phyloP scores from a whole-genome alignment of 2,888 invertebrate genomes.

The Cabera pusaria region DNA sequence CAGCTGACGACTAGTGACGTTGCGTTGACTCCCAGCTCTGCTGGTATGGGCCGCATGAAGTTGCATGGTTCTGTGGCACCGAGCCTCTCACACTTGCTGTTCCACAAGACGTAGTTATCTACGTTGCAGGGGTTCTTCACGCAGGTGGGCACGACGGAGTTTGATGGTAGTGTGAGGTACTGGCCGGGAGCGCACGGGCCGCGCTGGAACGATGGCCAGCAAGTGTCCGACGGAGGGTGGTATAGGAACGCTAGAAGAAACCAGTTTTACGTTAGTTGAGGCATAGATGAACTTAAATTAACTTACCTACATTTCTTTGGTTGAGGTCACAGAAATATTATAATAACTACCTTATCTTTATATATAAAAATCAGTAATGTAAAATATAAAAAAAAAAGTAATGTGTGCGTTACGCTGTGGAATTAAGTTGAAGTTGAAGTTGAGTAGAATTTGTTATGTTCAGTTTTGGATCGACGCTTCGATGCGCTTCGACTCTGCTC shows the following conservation, averaged over 20 bases:
- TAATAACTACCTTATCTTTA: no score
- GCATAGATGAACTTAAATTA: no score
- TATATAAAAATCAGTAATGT: no score
- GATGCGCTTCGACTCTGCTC: no score
- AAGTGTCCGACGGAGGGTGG: slow-evolving; percentile 83
- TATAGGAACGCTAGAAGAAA: slow-evolving; percentile 84
- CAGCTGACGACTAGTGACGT: slow-evolving; percentile 84
- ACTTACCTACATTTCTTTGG: no score
- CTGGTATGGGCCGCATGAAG: slow-evolving; percentile 48
- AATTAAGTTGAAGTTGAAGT: no score
- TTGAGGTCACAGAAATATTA: no score
- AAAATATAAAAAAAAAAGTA: no score
- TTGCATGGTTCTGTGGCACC: slow-evolving; percentile 67
- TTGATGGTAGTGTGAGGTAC: slow-evolving; percentile 79
- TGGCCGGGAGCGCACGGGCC: slow-evolving; percentile 85
- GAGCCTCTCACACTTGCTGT: slow-evolving; percentile 71
- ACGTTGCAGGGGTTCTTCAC: slow-evolving; percentile 82
- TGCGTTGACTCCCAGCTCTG: slow-evolving; percentile 84
- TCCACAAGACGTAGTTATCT: slow-evolving; percentile 74
- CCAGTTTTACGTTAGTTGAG: no score
- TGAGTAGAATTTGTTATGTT: no score
- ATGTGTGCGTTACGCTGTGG: no score
- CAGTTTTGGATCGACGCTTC: no score
- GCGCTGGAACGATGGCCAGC: slow-evolving; percentile 84
- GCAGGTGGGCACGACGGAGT: slow-evolving; percentile 83